These are phyloP conservation scores for Drosophila mimetica DNA, from an alignment of 2,888 invertebrate genomes.

Conservation along the genomic window DNA sequence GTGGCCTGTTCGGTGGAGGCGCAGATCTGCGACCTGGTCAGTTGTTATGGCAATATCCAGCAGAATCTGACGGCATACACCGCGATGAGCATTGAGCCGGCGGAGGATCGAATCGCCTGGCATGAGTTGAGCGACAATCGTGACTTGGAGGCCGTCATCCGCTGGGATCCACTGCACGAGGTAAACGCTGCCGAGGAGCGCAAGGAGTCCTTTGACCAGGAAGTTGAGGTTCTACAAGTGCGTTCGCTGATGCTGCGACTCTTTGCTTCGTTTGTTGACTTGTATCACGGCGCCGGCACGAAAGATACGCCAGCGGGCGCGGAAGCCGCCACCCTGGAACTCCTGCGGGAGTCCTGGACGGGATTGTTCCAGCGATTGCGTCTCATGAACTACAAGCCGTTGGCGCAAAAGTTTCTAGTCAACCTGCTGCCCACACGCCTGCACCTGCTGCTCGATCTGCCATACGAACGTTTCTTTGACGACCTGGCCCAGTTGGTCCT, in stretches of 20 bases:
- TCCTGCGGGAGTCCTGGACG: slow-evolving; percentile 81
- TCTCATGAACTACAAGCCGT: slow-evolving; percentile 78
- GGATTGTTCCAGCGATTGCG: slow-evolving; percentile 81
- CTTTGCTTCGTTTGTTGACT: slow-evolving; percentile 82
- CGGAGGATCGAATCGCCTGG: slow-evolving; percentile 87
- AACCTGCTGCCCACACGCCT: slow-evolving; percentile 84
- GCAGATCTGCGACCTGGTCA: slow-evolving; percentile 88
- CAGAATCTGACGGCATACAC: slow-evolving; percentile 85
- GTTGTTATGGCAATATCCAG: slow-evolving; percentile 82
- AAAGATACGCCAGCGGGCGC: slow-evolving; percentile 44
- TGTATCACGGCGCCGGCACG: slow-evolving; percentile 72
- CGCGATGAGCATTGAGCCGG: slow-evolving; percentile 87
- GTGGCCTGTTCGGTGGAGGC: slow-evolving; percentile 88
- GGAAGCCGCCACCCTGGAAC: slow-evolving; percentile 75
- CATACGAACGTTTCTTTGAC: slow-evolving; percentile 83
- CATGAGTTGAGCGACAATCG: slow-evolving; percentile 89
- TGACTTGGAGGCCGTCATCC: slow-evolving; percentile 89
- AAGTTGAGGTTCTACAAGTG: slow-evolving; percentile 82
- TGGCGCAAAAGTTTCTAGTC: slow-evolving; percentile 83
- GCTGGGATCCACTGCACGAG: slow-evolving; percentile 88
- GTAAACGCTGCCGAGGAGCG: slow-evolving; percentile 73
- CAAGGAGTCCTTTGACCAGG: slow-evolving; percentile 82
- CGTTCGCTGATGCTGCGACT: slow-evolving; percentile 82
- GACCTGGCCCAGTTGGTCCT: slow-evolving; percentile 82
- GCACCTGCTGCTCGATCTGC: slow-evolving; percentile 81